Base-by-base conservation (phyloP, 1,140 invertebrate species). In the Daktulosphaira vitifoliae region DNA sequence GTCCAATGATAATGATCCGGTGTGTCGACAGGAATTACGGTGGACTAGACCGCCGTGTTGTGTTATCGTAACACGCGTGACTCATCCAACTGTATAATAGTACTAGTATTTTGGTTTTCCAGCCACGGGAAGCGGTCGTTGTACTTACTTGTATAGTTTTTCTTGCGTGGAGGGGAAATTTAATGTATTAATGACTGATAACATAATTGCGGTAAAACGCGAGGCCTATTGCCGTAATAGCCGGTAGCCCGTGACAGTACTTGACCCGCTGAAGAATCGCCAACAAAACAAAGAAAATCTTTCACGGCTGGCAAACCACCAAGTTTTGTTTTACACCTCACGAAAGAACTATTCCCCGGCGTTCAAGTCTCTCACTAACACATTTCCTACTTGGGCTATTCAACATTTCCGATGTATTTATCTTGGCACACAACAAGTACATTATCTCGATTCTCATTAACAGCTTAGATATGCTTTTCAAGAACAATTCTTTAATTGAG, bases 11-110 rank as follows among this genome's bases (percentile, higher is more conserved):
- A n/a, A n/a, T n/a, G n/a, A n/a, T n/a, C n/a, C n/a, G n/a, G 37
- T 22, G 38, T 56, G 11, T 4, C 4, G 52, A 16, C 52, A 56
- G 52, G 52, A 56, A 56, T 37, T 56, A 56, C 52, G 52, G 52
- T 56, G 37, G 52, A 56, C 37, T 23, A 22, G 22, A 22, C 15
- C 15, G 20, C 18, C 33, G 38, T 15, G 16, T 5, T 11, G 51
- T 37, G 8, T 39, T 42, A 42, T 25, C 18, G 51, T 11, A 3
- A 53, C 18, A 16, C 15, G 15, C 9, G 15, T 56, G 52, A 56
- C 22, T 56, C 52, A 56, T 56, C 52, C 37, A 3, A 29, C 11
- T 13, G 29, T 33, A 33, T 33, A 6, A 11, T 33, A 33, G n/a
- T n/a, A n/a, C n/a, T n/a, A n/a, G n/a, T n/a, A n/a, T n/a, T n/a